Conservation (phyloP, 1,140 invertebrate species). For the Gyrodactylus salaris region DNA sequence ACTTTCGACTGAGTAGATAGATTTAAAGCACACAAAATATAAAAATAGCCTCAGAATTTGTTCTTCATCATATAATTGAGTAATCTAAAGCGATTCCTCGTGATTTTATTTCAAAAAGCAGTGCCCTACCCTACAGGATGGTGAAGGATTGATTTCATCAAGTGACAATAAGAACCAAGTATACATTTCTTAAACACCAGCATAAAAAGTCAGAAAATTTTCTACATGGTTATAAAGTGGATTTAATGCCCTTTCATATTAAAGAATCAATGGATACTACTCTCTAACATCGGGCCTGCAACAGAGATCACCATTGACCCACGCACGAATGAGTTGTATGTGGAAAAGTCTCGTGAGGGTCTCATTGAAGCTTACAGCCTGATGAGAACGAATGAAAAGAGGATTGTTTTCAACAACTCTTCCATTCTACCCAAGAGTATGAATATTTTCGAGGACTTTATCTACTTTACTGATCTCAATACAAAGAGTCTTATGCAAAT, state of each 20-base stretch:
- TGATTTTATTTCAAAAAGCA: no score
- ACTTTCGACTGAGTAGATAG: no score
- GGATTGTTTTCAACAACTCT: neutral
- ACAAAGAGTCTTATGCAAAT: neutral
- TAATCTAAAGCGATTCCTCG: no score
- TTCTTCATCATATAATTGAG: no score
- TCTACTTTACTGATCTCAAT: neutral
- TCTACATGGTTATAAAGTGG: neutral
- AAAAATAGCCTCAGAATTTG: no score
- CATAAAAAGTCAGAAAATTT: no score
- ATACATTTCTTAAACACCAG: no score
- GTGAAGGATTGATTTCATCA: neutral
- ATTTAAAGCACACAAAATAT: no score
- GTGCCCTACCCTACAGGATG: neutral
- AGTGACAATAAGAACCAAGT: neutral
- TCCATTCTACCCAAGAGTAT: neutral
- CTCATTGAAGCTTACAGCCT: neutral
- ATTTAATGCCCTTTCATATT: neutral
- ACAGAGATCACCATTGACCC: neutral
- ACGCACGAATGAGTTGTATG: neutral
- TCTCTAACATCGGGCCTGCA: neutral
- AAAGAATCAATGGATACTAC: neutral
- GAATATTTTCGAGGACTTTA: neutral
- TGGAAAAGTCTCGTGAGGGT: neutral
- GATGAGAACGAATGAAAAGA: neutral